These are phyloP conservation scores for Anoplopoma fimbria DNA, from an alignment of 2,113 vertebrate genomes.

Conservation along the genomic window DNA sequence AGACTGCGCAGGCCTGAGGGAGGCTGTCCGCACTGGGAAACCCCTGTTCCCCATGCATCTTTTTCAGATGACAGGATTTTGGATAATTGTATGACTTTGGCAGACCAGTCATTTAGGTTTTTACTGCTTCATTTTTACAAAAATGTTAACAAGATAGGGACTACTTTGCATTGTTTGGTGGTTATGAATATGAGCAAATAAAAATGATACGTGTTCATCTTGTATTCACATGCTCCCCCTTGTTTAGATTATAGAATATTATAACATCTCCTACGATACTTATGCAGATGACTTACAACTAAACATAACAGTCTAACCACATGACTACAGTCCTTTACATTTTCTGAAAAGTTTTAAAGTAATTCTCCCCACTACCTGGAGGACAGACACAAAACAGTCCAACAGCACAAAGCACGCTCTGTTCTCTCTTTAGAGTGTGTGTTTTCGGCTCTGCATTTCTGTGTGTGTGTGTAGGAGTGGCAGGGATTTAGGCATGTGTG, in stretches of 20 bases:
- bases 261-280: neutral
- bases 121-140: neutral
- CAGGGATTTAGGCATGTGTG: neutral
- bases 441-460: neutral
- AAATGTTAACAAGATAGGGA: neutral
- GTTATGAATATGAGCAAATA: neutral
- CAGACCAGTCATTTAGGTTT: neutral
- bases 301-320: too few species aligned
- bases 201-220: too few species aligned
- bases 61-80: neutral
- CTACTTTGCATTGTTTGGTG: neutral
- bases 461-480: neutral
- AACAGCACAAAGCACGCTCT: neutral
- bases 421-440: neutral
- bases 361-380: too few species aligned
- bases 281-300: too few species aligned
- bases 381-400: neutral
- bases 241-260: neutral
- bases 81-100: neutral
- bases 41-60: neutral
- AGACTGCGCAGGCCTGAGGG: conserved; percentile 33
- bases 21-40: conserved; percentile 2
- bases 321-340: too few species aligned
- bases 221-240: neutral
- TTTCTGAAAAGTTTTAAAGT: too few species aligned